Evolutionary conservation across 1,140 invertebrate genomes (phyloP), one percentile per base, ranked within the genome.

Genomic region (Varroa destructor): DNA sequence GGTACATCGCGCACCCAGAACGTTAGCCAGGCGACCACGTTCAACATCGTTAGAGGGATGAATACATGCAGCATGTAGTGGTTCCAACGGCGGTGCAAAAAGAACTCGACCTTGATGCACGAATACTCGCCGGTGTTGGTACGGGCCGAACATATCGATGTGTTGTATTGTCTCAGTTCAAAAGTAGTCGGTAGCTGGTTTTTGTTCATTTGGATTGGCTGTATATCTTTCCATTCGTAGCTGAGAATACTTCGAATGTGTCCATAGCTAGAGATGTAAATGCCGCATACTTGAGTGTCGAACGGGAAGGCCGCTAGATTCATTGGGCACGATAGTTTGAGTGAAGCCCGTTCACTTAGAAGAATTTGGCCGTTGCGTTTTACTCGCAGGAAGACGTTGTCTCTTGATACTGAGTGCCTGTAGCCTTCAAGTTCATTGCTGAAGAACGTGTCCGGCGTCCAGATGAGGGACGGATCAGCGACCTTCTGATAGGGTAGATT

Each of bases 391-490:
- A 67, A 12, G 37, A 40, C 40, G 37, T 67, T 67, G 46, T 67
- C 61, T 37, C 46, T 40, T 12, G 46, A 67, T 40, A 67, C 10
- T 2, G 61, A 25, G 61, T 67, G 61, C 37, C 40, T 1, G 61
- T 67, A 67, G 2, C 40, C 40, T 40, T 67, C 37, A 40, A 67
- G 12, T 37, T 67, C 61, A 37, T 67, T 67, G 61, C 12, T 12
- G 61, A 67, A 67, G 37, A 36, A 67, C 10, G 61, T 67, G 61
- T 67, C 61, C 61, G 61, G 61, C 12, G 46, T 46, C 61, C 61
- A 67, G 61, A 67, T 67, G 3, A 43, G 40, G 61, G 14, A 12
- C 10, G 40, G 61, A 8, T 67, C 36, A 25, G 25, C 25, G 3
- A 67, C 61, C 10, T 4, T 67, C 61, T 67, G n/a, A 8, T 67